Base-by-base conservation (phyloP, 1,140 invertebrate species). In the Artemia franciscana region DNA sequence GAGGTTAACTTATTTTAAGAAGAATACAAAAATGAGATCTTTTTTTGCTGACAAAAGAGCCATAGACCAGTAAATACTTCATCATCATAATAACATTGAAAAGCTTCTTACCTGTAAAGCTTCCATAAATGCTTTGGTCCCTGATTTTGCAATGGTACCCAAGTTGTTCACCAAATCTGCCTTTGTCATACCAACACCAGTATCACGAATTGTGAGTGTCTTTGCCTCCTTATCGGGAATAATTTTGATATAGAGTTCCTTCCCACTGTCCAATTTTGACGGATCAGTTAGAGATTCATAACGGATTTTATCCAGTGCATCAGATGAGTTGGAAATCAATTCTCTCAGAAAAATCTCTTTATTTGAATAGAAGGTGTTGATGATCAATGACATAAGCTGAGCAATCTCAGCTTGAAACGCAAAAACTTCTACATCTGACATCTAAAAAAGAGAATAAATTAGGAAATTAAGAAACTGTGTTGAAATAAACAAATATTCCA, bases 351-450 rank as follows among this genome's bases (percentile, higher is more conserved):
- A 99, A 67, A 98, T 97, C 78, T 99, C 95, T 78, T 98, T 98
- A 79, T 98, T 98, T 0, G 91, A 95, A 72, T 99, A 98, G 77
- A 99, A 97, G 56, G 95, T 98, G 81, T 98, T 98, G 82, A 98
- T 98, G 79, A 99, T 98, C 71, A 95, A 78, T 66, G 84, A 88
- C 91, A 95, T 93, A 73, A 94, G 82, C 80, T 90, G 87, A 73
- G 91, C 90, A 74, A 94, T 93, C 77, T 95, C 91, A 70, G 91
- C 91, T 78, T 95, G 91, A 78, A 94, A 94, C 72, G 83, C 83
- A 73, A 85, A 85, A 71, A 83, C 85, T 73, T 86, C 84, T 67
- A 81, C 78, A 72, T 83, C 81, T 23, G 75, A 74, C 62, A 73
- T 73, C n/a, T n/a, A n/a, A n/a, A n/a, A n/a, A n/a, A n/a, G n/a